Evolutionary conservation across 2,888 invertebrate genomes (phyloP), one percentile per base, ranked within the genome.

Genomic region (Leucophenga montana): DNA sequence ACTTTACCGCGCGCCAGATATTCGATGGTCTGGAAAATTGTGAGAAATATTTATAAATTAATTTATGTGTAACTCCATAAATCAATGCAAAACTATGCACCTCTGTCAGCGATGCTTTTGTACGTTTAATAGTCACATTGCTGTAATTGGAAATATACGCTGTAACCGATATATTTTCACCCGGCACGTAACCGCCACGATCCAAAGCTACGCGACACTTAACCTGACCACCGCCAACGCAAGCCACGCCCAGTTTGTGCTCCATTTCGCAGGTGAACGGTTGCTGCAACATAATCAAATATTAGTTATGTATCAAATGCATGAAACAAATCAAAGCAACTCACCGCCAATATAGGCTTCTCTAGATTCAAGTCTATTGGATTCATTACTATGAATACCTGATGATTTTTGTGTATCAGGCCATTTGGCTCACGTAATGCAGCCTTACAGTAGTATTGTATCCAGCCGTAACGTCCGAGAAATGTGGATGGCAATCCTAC

Each of bases 341-440:
- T 93, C 90, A 97, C 97, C 86, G 96, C 92, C 76, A 97, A 90
- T 78, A 95, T 93, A 8, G 95, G 93, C 53, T 96, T 95, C 86
- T 97, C 97, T 87, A 95, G 89, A 89, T 97, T 97, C 81, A 97
- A 90, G 88, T 97, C 97, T 77, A 97, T 96, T 4, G 97, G 97
- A 88, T 96, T 97, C 97, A 97, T 97, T 3, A 97, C 96, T 83
- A 97, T 96, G 89, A 97, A 97, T n/a, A 97, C 97, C 89, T 97
- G 97, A 88, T 97, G 97, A 87, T 97, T 97, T 89, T 97, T 97
- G 86, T 97, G 97, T 5, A 96, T 95, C 48, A 97, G 90, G 0
- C 97, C 97, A 53, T 87, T 89, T 8, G 96, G 95, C 83, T 97
- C 97, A 62, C 96, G 90, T 18, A 97, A 90, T 0, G 96, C 96